Evolutionary conservation across 2,888 invertebrate genomes (phyloP).

Genomic region (Eristalis tenax): DNA sequence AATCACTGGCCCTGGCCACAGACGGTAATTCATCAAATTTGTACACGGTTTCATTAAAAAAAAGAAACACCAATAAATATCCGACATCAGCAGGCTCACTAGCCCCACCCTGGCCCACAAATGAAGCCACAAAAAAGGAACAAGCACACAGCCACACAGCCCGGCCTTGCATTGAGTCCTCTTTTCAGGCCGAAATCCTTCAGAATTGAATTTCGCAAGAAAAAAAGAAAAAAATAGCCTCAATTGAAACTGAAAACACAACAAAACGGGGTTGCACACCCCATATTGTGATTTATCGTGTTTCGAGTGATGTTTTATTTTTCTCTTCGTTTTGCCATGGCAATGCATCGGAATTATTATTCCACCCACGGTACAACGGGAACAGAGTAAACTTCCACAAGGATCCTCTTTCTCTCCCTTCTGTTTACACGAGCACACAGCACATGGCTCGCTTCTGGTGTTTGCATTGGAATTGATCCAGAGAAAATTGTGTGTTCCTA

Average conservation of each 20-base stretch:
- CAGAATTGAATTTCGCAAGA: neutral
- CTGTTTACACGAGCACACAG: neutral
- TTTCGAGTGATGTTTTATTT: neutral
- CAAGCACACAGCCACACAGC: neutral
- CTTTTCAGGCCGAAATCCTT: neutral
- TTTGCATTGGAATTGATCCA: slow-evolving; percentile 49
- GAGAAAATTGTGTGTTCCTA: slow-evolving; percentile 4
- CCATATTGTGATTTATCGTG: slow-evolving; percentile 33
- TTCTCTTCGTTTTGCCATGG: slow-evolving; percentile 1
- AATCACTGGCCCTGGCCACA: no score
- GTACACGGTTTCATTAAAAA: no score
- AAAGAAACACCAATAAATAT: neutral
- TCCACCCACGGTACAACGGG: slow-evolving; percentile 29
- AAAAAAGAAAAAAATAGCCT: no score
- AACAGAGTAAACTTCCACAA: slow-evolving; percentile 4
- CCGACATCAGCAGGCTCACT: neutral
- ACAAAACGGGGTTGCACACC: slow-evolving; percentile 22
- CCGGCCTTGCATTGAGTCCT: neutral
- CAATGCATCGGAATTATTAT: slow-evolving; percentile 47
- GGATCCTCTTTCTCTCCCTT: neutral
- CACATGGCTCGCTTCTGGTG: neutral
- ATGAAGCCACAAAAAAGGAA: neutral
- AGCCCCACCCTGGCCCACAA: neutral
- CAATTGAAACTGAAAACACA: neutral
- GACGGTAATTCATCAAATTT: no score